Conservation (phyloP, 2,888 invertebrate species). For the Hemistola chrysoprasaria region DNA sequence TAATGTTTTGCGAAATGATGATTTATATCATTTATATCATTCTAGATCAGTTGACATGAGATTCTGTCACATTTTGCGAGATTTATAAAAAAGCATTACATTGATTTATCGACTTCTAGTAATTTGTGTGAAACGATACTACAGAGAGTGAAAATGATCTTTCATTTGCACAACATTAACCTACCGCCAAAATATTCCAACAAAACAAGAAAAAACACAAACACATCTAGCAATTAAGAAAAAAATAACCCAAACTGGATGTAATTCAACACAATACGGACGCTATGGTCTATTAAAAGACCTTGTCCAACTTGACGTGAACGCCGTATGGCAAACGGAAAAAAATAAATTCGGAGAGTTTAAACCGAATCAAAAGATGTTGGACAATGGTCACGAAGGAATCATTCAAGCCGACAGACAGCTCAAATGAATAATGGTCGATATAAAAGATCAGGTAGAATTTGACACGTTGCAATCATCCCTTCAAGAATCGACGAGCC, state of each 20-base stretch:
- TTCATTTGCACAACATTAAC: conserved; percentile 1
- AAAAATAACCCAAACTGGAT: conserved; percentile 48
- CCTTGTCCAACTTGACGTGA: conserved; percentile 54
- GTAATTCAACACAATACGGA: conserved; percentile 51
- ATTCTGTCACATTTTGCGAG: too few relatives aligned
- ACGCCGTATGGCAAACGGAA: conserved; percentile 47
- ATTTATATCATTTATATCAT: too few relatives aligned
- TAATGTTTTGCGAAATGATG: too few relatives aligned
- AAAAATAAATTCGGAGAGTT: conserved; percentile 53
- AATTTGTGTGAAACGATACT: background rate
- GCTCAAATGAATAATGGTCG: conserved; percentile 55
- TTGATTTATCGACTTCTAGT: too few relatives aligned
- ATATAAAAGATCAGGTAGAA: conserved; percentile 71
- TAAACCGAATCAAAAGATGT: conserved; percentile 70
- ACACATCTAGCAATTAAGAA: conserved; percentile 33
- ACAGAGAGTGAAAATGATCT: background rate
- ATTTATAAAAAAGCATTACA: background rate
- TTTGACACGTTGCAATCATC: conserved; percentile 65
- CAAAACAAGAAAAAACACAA: conserved; percentile 19
- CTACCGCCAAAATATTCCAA: conserved; percentile 1
- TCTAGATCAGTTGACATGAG: too few relatives aligned
- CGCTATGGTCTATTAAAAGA: conserved; percentile 51
- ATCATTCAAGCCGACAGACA: conserved; percentile 55
- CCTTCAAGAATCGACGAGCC: conserved; percentile 45
- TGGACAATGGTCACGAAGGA: conserved; percentile 78